Percentiles rank a stretch among this genome's conserved stretches.
These are phyloP conservation scores for Ophion ellenae DNA, from an alignment of 2,888 invertebrate species.

Conservation along the genomic window DNA sequence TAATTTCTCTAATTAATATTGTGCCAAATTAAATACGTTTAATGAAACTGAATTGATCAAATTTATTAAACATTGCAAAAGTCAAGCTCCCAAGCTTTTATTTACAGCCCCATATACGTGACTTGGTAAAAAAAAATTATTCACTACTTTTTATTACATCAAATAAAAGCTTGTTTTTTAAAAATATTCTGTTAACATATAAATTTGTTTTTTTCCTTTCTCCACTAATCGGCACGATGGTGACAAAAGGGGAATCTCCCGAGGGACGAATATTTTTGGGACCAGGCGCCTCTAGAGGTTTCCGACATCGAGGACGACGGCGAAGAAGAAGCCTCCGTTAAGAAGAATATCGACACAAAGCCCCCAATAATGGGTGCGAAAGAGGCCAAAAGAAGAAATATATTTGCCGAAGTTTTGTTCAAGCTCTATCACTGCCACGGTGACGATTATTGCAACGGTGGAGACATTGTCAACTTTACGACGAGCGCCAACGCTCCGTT, in stretches of 20 bases:
- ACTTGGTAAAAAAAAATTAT: too few species aligned
- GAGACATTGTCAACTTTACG: background rate
- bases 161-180: background rate
- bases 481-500: background rate
- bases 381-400: constrained; percentile 23
- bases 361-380: background rate
- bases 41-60: too few species aligned
- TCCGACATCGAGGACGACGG: constrained; percentile 57
- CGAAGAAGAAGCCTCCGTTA: constrained; percentile 1
- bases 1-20: too few species aligned
- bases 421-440: constrained; percentile 58
- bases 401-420: constrained; percentile 54
- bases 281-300: constrained; percentile 43
- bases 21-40: too few species aligned
- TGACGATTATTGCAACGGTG: constrained; percentile 26
- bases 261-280: constrained; percentile 46
- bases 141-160: too few species aligned
- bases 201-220: background rate
- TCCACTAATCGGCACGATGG: background rate
- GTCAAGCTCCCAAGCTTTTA: too few species aligned
- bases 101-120: too few species aligned
- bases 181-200: background rate
- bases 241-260: constrained; percentile 28
- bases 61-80: too few species aligned
- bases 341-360: constrained; percentile 2